Base-by-base conservation (phyloP, 2,113 vertebrate species). In the Gasterosteus aculeatus region DNA sequence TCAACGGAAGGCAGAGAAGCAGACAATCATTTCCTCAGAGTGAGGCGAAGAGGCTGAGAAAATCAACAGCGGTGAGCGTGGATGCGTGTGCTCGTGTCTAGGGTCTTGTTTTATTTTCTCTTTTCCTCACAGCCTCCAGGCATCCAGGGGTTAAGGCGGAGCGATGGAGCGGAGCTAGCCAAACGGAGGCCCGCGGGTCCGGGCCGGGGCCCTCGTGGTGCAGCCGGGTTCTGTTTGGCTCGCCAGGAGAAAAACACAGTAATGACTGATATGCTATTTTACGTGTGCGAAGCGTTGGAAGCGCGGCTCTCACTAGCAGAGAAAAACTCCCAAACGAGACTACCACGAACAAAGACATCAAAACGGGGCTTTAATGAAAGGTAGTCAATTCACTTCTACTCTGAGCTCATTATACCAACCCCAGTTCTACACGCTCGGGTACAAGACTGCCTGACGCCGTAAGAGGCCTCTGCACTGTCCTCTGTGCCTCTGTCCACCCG, bases 1-100 rank as follows among this genome's bases (percentile, higher is more conserved):
- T 91, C 78, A 87, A 93, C 87, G 76, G 84, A 89, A 26, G 84
- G 84, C 85, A 87, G 85, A 89, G 84, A 88, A 87, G 83, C 85
- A 88, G 85, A 81, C 86, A 89, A 87, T 90, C 69, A 89, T 85
- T 90, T 91, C 82, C 89, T 90, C 76, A 64, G 89, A 92, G 85
- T 84, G 72, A 80, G 63, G 78, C 61, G 56, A 81, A 66, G 69
- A 79, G 70, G 77, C 74, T 87, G 78, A 70, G 79, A 88, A 87
- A 89, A 90, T 83, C 85, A 89, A 86, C 89, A 84, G 72, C 41
- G 47, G 69, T 70, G 70, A 83, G 85, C 53, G 72, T 35, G 80
- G 77, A 47, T 88, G 79, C 78, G 80, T 81, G 81, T 77, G 78
- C 77, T 67, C 38, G 78, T 69, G 77, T 86, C 77, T 75, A 16